Evolutionary conservation across 1,140 invertebrate genomes (phyloP).

Genomic region (Drosophila sulfurigaster): DNA sequence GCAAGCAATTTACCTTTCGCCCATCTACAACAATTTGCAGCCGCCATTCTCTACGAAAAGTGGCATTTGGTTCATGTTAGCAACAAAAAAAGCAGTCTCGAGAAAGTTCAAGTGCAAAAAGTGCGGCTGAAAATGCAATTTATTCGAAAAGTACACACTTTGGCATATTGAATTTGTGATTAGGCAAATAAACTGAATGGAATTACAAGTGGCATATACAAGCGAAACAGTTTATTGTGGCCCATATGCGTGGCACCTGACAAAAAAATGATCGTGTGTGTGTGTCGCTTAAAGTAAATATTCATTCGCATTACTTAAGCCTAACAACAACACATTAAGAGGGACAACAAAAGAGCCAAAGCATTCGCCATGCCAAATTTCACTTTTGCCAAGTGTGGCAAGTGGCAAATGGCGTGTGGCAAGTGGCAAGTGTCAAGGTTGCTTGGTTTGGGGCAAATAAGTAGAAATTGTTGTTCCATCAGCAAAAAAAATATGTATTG

Average conservation of each 20-base stretch:
- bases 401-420: conserved; percentile 40
- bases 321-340: conserved; percentile 34
- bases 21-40: conserved; percentile 37
- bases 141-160: conserved; percentile 77
- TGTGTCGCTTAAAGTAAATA: conserved; percentile 74
- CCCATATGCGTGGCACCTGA: conserved; percentile 6
- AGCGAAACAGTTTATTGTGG: conserved; percentile 61
- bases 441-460: neutral
- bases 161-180: conserved; percentile 80
- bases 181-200: conserved; percentile 76
- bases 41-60: conserved; percentile 16
- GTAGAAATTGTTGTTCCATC: conserved; percentile 31
- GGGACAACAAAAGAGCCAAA: conserved; percentile 28
- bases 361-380: conserved; percentile 58
- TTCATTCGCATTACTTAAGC: conserved; percentile 70
- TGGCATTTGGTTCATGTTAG: conserved; percentile 43
- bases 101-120: conserved; percentile 51
- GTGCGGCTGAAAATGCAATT: conserved; percentile 58
- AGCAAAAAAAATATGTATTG: conserved; percentile 32
- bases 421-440: conserved; percentile 7
- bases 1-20: conserved; percentile 54
- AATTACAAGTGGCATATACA: conserved; percentile 69
- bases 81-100: neutral
- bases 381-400: conserved; percentile 25
- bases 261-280: conserved; percentile 35